A percentile compares a stretch with the other conserved stretches of the same genome.
phyloP scores from a whole-genome alignment of 1,140 invertebrate species.

The Hesperophylax magnus region DNA sequence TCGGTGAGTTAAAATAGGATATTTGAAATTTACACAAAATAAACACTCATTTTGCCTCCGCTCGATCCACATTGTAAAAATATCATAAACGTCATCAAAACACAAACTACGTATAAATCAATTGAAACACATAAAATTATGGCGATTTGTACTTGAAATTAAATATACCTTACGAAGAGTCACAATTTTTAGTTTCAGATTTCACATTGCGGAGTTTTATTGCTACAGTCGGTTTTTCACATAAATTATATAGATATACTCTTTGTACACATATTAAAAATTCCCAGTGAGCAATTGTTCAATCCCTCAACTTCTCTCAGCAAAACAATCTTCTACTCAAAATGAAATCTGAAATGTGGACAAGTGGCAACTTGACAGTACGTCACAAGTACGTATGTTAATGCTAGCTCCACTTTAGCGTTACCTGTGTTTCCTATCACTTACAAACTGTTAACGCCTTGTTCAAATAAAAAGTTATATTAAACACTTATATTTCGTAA shows the following conservation, averaged over 20 bases:
- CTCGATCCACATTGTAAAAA: slow-evolving; percentile 21
- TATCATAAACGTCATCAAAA: neutral
- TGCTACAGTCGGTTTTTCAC: slow-evolving; percentile 53
- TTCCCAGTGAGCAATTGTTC: slow-evolving; percentile 44
- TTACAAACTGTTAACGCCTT: slow-evolving; percentile 23
- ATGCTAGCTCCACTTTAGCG: neutral
- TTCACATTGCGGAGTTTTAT: slow-evolving; percentile 53
- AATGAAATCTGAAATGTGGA: slow-evolving; percentile 42
- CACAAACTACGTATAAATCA: slow-evolving; percentile 23
- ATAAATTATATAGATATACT: slow-evolving; percentile 43
- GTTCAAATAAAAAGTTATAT: slow-evolving; percentile 16
- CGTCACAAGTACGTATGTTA: neutral
- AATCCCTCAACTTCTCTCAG: slow-evolving; percentile 21
- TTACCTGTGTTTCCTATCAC: slow-evolving; percentile 17
- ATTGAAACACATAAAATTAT: slow-evolving; percentile 47
- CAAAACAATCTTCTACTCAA: slow-evolving; percentile 43
- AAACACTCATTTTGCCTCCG: neutral
- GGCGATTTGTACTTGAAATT: slow-evolving; percentile 58
- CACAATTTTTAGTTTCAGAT: slow-evolving; percentile 47
- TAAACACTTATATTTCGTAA: slow-evolving; percentile 27
- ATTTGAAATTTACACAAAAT: slow-evolving; percentile 23
- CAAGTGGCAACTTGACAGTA: slow-evolving; percentile 37
- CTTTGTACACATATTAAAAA: slow-evolving; percentile 44
- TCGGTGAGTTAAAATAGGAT: neutral
- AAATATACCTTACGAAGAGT: slow-evolving; percentile 45